Evolutionary conservation across 2,797 vertebrate genomes (phyloP).

Genomic region (Orestias chungarensis): DNA sequence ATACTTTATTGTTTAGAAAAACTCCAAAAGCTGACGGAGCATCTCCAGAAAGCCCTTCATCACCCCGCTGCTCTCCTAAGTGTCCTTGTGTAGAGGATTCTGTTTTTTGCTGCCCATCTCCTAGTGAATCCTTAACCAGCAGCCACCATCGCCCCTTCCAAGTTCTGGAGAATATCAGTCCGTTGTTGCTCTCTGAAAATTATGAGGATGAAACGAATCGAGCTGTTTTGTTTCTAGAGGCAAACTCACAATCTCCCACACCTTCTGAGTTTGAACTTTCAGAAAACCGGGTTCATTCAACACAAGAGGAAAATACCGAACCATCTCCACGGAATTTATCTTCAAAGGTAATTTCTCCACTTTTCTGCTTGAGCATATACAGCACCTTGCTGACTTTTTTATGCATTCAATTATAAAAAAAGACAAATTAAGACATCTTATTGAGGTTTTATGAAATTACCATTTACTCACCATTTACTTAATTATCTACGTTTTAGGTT

Average conservation of each 20-base stretch:
- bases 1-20: slow-evolving; percentile 78
- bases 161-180: slow-evolving; percentile 78
- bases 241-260: slow-evolving; percentile 64
- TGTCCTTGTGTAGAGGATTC: slow-evolving; percentile 56
- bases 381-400: neutral
- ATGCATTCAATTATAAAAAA: too few relatives aligned
- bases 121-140: slow-evolving; percentile 6
- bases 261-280: slow-evolving; percentile 63
- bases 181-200: slow-evolving; percentile 77
- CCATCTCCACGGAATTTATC: neutral
- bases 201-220: slow-evolving; percentile 83
- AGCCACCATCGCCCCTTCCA: slow-evolving; percentile 66
- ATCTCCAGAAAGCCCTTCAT: slow-evolving; percentile 81
- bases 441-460: too few relatives aligned
- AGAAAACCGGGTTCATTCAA: slow-evolving; percentile 59
- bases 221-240: slow-evolving; percentile 74
- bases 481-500: too few relatives aligned
- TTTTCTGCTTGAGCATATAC: neutral
- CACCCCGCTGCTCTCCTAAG: slow-evolving; percentile 32
- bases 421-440: too few relatives aligned
- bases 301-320: slow-evolving; percentile 79
- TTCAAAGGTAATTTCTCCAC: slow-evolving; percentile 51
- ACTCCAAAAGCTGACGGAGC: slow-evolving; percentile 79
- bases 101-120: neutral
- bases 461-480: too few relatives aligned